A percentile compares a stretch with the other conserved stretches of the same genome.
These are phyloP conservation scores for Oncorhynchus mykiss DNA, from an alignment of 2,113 vertebrate species.

Conservation along the genomic window DNA sequence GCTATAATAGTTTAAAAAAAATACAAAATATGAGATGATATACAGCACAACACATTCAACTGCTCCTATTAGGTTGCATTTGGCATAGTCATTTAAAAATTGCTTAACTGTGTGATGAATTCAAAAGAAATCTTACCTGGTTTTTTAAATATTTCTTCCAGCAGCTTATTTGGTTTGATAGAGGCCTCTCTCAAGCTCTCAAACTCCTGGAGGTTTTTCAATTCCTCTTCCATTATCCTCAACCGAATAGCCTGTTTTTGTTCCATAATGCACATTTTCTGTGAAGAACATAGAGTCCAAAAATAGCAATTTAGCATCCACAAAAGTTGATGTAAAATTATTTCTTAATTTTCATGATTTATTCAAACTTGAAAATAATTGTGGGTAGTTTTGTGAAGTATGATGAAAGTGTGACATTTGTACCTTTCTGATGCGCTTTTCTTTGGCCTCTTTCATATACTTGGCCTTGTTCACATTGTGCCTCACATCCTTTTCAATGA, in stretches of 20 bases:
- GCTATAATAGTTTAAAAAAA: not conserved
- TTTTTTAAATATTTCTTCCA: not conserved
- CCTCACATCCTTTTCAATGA: not conserved
- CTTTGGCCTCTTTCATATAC: not conserved
- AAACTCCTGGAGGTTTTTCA: not conserved
- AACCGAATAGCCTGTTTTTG: constrained; percentile 1
- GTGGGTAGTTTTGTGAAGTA: not conserved
- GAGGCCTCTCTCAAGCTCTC: not conserved
- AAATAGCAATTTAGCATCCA: no score
- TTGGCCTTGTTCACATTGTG: not conserved
- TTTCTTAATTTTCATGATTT: no score
- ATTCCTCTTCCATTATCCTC: not conserved
- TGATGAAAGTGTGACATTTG: not conserved
- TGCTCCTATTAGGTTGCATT: not conserved
- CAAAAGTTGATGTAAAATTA: no score
- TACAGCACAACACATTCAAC: no score
- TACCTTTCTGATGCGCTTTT: not conserved
- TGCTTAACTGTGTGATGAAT: not conserved
- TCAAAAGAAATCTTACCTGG: not conserved
- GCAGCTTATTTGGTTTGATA: not conserved
- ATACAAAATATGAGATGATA: not conserved
- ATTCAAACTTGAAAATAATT: no score
- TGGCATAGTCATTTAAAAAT: not conserved
- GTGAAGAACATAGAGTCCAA: not conserved
- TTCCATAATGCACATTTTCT: constrained; percentile 2